Evolutionary conservation across 2,888 invertebrate genomes (phyloP).

Genomic region (Hypomecis atomaria): DNA sequence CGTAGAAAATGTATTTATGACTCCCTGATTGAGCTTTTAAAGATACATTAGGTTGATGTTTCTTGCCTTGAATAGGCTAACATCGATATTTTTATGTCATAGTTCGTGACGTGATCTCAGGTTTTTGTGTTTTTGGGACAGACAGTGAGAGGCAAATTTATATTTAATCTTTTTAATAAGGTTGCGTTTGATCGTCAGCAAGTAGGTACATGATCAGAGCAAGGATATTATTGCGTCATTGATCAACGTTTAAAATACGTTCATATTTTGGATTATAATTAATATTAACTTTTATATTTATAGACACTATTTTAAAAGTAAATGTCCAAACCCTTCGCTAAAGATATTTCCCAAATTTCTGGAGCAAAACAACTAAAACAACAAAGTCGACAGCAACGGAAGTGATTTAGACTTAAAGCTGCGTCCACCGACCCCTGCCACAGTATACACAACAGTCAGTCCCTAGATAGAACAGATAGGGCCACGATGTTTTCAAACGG

Average conservation of each 20-base stretch:
- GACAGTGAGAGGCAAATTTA: neutral
- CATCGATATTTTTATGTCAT: conserved; percentile 20
- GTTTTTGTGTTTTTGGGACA: neutral
- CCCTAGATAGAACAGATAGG: conserved; percentile 25
- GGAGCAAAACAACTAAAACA: conserved; percentile 29
- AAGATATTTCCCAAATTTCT: conserved; percentile 5
- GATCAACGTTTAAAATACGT: too few relatives aligned
- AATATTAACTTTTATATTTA: too few relatives aligned
- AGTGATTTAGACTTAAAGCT: conserved; percentile 15
- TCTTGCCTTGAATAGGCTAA: conserved; percentile 12
- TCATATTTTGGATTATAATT: too few relatives aligned
- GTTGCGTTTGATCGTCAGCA: too few relatives aligned
- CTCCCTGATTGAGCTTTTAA: neutral
- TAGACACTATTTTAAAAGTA: too few relatives aligned
- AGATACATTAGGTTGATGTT: neutral
- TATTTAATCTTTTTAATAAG: too few relatives aligned
- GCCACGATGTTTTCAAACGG: conserved; percentile 22
- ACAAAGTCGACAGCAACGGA: conserved; percentile 21
- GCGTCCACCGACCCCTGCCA: conserved; percentile 23
- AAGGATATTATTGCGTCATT: too few relatives aligned
- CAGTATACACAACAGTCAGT: conserved; percentile 4
- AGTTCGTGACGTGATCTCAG: conserved; percentile 11
- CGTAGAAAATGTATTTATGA: neutral
- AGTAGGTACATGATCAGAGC: too few relatives aligned
- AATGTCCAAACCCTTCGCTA: neutral